These are phyloP conservation scores for Acanthaster planci DNA, from an alignment of 35 echinoderm and acorn worm genomes.

Conservation along the genomic window DNA sequence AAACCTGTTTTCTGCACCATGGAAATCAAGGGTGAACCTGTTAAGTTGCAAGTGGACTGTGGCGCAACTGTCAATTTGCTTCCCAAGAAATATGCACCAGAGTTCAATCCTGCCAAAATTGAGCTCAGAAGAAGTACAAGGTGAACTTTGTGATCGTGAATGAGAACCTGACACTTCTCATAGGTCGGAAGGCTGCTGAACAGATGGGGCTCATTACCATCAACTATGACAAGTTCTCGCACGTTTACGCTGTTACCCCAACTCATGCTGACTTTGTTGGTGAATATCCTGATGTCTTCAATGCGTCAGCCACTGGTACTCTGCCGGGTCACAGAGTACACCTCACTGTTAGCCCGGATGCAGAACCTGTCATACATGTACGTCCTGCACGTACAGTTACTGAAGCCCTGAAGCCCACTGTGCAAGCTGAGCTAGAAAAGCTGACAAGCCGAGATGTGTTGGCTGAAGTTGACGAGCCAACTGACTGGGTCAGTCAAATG, in stretches of 20 bases:
- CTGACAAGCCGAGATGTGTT: background rate
- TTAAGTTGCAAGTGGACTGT: constrained; percentile 46
- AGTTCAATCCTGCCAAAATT: background rate
- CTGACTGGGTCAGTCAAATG: constrained; percentile 48
- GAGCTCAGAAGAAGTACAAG: constrained; percentile 38
- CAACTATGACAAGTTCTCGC: constrained; percentile 23
- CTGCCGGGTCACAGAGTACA: constrained; percentile 33
- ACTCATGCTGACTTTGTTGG: too few relatives aligned
- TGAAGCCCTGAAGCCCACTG: constrained; percentile 18
- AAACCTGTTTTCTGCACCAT: constrained; percentile 14
- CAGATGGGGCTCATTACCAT: constrained; percentile 42
- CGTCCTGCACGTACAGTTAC: constrained; percentile 16
- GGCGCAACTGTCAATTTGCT: constrained; percentile 41
- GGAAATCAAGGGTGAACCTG: constrained; percentile 4
- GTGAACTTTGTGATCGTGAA: constrained; percentile 37
- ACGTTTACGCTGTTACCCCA: constrained; percentile 4
- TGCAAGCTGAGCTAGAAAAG: constrained; percentile 19
- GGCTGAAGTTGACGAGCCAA: constrained; percentile 1
- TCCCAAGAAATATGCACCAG: background rate
- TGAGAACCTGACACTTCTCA: constrained; percentile 9
- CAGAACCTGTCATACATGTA: background rate
- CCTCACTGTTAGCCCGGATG: constrained; percentile 8
- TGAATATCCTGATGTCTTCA: constrained; percentile 45
- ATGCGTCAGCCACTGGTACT: background rate
- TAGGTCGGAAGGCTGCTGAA: too few relatives aligned